Percentiles rank a stretch among this genome's conserved stretches.
Evolutionary conservation across 1,140 invertebrate genomes (phyloP).

Genomic region (Drosophila quadrilineata): DNA sequence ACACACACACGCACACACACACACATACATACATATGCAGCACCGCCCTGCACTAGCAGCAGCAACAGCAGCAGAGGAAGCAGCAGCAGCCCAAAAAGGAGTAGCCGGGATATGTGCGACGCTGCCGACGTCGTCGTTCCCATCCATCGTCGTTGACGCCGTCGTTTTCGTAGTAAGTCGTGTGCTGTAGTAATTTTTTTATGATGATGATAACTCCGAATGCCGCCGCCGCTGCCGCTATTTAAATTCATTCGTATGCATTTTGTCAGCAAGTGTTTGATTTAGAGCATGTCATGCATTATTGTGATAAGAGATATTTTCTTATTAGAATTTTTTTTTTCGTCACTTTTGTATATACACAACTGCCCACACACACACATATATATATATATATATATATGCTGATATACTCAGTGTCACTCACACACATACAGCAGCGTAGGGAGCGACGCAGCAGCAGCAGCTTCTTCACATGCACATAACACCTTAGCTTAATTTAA

Average conservation of each 20-base stretch:
- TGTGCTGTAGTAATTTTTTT: conserved; percentile 64
- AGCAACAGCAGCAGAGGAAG: conserved; percentile 5
- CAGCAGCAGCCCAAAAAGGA: conserved; percentile 36
- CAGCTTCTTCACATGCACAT: conserved; percentile 42
- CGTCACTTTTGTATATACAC: conserved; percentile 68
- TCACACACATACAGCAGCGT: conserved; percentile 1
- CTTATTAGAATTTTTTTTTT: conserved; percentile 72
- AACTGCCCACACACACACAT: conserved; percentile 40
- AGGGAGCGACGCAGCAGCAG: conserved; percentile 32
- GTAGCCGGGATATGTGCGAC: conserved; percentile 56
- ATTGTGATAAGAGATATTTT: conserved; percentile 63
- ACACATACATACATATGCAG: conserved; percentile 16
- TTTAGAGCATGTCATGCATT: not conserved
- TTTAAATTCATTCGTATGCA: conserved; percentile 24
- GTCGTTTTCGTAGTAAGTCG: conserved; percentile 73
- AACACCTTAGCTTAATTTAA: conserved; percentile 73
- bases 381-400: conserved; percentile 12
- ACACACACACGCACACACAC: conserved; percentile 25
- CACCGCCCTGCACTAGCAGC: not conserved
- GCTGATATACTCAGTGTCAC: too few species aligned
- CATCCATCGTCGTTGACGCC: conserved; percentile 30
- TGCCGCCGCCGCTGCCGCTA: conserved; percentile 38
- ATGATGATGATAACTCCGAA: conserved; percentile 14
- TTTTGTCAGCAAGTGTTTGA: not conserved
- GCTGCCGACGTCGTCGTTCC: conserved; percentile 26